Evolutionary conservation across 92 coral and sea anemone species (phyloP).

Genomic region (Montipora capitata): DNA sequence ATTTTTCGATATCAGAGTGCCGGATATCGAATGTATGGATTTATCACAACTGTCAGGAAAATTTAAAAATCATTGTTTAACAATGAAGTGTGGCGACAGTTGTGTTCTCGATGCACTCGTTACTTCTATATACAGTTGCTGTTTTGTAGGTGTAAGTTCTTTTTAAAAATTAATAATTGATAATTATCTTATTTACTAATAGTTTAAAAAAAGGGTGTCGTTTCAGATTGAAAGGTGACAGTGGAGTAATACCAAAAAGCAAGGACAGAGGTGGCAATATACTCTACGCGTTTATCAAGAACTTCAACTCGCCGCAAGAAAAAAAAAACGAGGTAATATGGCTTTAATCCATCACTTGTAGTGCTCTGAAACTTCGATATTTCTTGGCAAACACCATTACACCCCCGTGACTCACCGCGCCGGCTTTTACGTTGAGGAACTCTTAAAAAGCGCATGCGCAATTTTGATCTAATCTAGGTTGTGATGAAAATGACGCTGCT

Average conservation of each 20-base stretch:
- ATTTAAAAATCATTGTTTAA: not conserved
- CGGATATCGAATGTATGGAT: not conserved
- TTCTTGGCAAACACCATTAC: not conserved
- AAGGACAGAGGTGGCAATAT: conserved; percentile 38
- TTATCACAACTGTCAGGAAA: conserved; percentile 16
- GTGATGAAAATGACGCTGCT: too few relatives aligned
- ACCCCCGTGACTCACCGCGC: too few relatives aligned
- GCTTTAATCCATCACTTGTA: not conserved
- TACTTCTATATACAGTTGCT: not conserved
- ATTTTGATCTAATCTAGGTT: too few relatives aligned
- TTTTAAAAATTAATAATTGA: not conserved
- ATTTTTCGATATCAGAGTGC: not conserved
- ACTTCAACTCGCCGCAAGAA: not conserved
- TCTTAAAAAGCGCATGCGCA: too few relatives aligned
- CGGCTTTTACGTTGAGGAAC: too few relatives aligned
- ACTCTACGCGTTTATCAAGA: conserved; percentile 43
- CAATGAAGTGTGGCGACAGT: conserved; percentile 13
- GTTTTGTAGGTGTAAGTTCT: not conserved
- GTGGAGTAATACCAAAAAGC: conserved; percentile 7
- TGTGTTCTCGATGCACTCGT: conserved; percentile 30
- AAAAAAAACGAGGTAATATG: conserved; percentile 10
- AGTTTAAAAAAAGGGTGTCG: not conserved
- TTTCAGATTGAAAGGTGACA: conserved; percentile 12
- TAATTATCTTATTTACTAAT: not conserved
- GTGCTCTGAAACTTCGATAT: not conserved